Conservation (phyloP, 1,140 invertebrate genomes). For the Aphis gossypii region DNA sequence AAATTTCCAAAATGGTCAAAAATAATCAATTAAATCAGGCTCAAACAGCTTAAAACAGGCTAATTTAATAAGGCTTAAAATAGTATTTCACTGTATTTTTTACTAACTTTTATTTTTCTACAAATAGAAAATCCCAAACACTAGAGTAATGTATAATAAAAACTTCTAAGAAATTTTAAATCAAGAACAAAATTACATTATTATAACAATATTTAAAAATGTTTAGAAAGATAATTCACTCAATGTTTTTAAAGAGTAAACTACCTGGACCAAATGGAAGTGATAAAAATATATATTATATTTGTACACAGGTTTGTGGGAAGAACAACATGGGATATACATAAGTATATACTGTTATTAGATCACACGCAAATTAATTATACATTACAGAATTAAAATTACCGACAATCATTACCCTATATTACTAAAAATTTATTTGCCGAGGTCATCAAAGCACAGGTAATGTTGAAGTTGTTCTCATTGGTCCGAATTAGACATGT, state of each 20-base stretch:
- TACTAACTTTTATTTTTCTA: slow-evolving; percentile 10
- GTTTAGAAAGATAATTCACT: not conserved
- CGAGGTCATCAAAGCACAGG: slow-evolving; percentile 47
- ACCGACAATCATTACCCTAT: slow-evolving; percentile 19
- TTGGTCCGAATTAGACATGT: slow-evolving; percentile 47
- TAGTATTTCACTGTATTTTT: slow-evolving; percentile 35
- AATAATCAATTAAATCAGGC: slow-evolving; percentile 35
- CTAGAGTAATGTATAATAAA: slow-evolving; percentile 40
- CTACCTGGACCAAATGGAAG: not conserved
- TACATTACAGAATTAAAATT: slow-evolving; percentile 11
- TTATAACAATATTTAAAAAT: slow-evolving; percentile 12
- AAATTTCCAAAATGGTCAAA: slow-evolving; percentile 34
- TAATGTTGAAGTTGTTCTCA: slow-evolving; percentile 57
- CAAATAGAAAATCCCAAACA: slow-evolving; percentile 50
- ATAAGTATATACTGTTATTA: not conserved
- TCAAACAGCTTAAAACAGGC: not conserved
- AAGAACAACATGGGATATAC: not conserved
- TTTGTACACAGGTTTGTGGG: slow-evolving; percentile 20
- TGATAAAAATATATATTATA: slow-evolving; percentile 25
- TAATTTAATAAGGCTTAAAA: slow-evolving; percentile 28
- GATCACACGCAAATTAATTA: not conserved
- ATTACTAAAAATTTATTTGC: slow-evolving; percentile 43
- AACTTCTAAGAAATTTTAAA: slow-evolving; percentile 42
- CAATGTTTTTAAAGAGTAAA: not conserved
- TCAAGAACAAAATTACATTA: slow-evolving; percentile 27